Base-by-base conservation (phyloP, 2,888 invertebrate species). In the Diplazon laetatorius region DNA sequence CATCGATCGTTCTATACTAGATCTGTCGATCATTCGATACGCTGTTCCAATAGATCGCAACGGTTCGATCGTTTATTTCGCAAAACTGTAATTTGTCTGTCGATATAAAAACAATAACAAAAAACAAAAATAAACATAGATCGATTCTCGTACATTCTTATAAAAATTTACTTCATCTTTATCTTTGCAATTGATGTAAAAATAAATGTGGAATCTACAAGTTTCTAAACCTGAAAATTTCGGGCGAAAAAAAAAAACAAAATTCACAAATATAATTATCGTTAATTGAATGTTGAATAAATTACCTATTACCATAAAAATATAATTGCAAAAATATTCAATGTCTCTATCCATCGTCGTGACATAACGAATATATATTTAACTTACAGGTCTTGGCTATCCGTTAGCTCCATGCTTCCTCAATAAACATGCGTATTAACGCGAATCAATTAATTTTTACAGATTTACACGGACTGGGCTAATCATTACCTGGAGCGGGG, bases 381-480 rank as follows among this genome's bases (percentile, higher is more conserved):
- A n/a, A 14, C 0, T n/a, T n/a, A 14, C 0, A 16, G n/a, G 30
- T 12, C 2, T 30, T 35, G 14, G 25, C 3, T 8, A 25, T 14
- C 20, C 14, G 8, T 14, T 6, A 3, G 30, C 2, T 30, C 35
- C 8, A 55, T 16, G 55, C 14, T 14, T 30, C 9, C 14, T 10
- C 30, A 16, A 30, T 55, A 55, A 55, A 55, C 16, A 30, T 4
- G 1, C 25, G 55, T 55, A 37, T 71, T 18, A 30, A 46, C n/a
- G n/a, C 6, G 48, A 50, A 60, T 50, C 10, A 68, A 55, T 78
- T 55, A 30, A 50, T 76, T 78, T 44, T 83, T 93, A 3, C 93
- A 98, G 98, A 98, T 98, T 89, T 98, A 98, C 92, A 98, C 98
- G 72, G 98, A 98, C 92, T 98, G 98, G 98, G 98, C 98, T 60